A percentile compares a stretch with the other conserved stretches of the same genome.
Evolutionary conservation across 1,140 invertebrate genomes (phyloP).

Genomic region (Procambarus virginalis): DNA sequence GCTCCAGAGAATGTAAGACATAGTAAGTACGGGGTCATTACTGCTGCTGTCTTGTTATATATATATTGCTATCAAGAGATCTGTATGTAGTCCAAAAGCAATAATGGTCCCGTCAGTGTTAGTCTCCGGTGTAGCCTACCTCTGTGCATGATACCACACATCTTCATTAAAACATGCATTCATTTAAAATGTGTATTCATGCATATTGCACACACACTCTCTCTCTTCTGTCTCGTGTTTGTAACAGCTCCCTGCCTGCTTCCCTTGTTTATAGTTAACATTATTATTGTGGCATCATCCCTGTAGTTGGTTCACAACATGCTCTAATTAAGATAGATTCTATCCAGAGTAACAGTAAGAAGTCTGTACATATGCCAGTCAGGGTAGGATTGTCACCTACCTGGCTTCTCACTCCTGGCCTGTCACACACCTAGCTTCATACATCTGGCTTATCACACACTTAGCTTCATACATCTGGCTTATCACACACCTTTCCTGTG

Average conservation of each 20-base stretch:
- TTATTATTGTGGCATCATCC: neutral
- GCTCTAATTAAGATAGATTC: neutral
- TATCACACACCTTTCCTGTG: neutral
- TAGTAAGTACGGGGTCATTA: neutral
- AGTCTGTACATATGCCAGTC: neutral
- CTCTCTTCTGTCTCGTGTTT: too few species aligned
- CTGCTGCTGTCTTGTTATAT: neutral
- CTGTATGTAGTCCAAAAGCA: neutral
- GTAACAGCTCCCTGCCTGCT: neutral
- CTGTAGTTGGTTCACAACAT: neutral
- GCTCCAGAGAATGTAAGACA: constrained; percentile 27
- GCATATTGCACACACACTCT: neutral
- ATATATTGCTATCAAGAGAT: neutral
- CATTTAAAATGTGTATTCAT: neutral
- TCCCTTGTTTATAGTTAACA: neutral
- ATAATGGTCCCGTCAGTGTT: neutral
- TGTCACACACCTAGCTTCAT: neutral
- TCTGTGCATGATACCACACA: neutral
- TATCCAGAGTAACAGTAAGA: neutral
- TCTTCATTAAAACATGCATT: neutral
- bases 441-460: neutral
- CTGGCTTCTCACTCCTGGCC: too few species aligned
- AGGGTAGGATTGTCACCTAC: neutral
- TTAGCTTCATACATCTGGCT: neutral
- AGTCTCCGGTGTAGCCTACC: neutral